Base-by-base conservation (phyloP, 1,140 invertebrate genomes). In the Hypsibius dujardini region DNA sequence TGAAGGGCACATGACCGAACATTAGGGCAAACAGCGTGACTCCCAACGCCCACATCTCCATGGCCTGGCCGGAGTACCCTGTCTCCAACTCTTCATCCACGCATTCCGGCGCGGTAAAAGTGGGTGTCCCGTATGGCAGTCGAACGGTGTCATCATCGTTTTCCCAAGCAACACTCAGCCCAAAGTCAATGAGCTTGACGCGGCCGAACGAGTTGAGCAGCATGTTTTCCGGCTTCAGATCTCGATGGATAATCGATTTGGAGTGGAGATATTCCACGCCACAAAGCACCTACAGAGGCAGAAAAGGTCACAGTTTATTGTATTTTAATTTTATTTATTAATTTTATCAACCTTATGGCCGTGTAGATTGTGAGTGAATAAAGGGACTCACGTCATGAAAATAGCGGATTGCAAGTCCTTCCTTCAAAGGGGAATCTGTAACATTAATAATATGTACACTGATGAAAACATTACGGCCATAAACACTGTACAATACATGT, bases 41-140 rank as follows among this genome's bases (percentile, higher is more conserved):
- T 0, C 94, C 94, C 80, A 97, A 86, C 1, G 93, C 90, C 94
- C 94, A 98, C 67, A 97, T 87, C 79, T 98, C 94, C 59, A 91
- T 86, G 7, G 90, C 88, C 86, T 90, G 74, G 71, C 7, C 50
- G 50, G 50, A 56, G n/a, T 56, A 56, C 7, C 50, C 50, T 56
- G 7, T n/a, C 50, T 7, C n/a, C n/a, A 56, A 12, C n/a, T 56
- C 50, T 7, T 56, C 50, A 56, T 56, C 50, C 50, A 56, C 7
- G n/a, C 50, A 56, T 56, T 56, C 50, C 50, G 50, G 50, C 7
- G 50, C 50, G 50, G 50, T 56, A 56, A 56, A 56, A 7, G 50
- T 12, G 7, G 50, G 50, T 56, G 50, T 56, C 7, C 50, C 50
- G 50, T 56, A 56, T 7, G 50, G 50, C n/a, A 56, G 50, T 12